Evolutionary conservation across 1,140 invertebrate genomes (phyloP), one percentile per base, ranked within the genome.

Genomic region (Camponotus vicinus): DNA sequence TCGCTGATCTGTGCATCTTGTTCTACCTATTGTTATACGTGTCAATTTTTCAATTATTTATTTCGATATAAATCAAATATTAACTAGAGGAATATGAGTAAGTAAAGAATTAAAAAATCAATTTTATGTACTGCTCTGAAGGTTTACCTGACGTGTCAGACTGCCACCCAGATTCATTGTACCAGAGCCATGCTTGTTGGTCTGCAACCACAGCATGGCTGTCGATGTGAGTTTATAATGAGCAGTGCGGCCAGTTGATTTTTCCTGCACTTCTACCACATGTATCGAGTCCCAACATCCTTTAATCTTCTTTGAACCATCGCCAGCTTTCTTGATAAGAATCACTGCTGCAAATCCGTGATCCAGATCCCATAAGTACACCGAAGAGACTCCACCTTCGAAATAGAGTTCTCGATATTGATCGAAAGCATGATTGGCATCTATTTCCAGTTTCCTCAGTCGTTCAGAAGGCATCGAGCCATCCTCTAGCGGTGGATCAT

Each of bases 281-380:
- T 99, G 99, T 94, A 99, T 99, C 3, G 99, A 99, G 95, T 99
- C 99, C 99, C 99, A 99, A 94, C 99, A 99, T 2, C 99, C 98
- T 95, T 98, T 99, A 88, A 99, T 99, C 95, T 99, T 99, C 94
- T 99, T 99, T 93, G 97, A 98, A 18, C 99, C 99, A 96, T 99
- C 99, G 0, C 99, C 98, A 18, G 98, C 98, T 95, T 99, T 99
- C 95, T 99, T 99, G 89, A 99, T 99, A 87, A 99, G 96, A 93
- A 99, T 99, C 63, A 99, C 99, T 92, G 99, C 99, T 89, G 99
- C 99, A 96, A 99, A 99, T 4, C 99, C 99, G 95, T 99, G 98
- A 93, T 99, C 99, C 93, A 99, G 96, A 92, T 99, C 99, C 99
- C 99, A 99, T 64, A 99, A 96, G 95, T 99, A 99, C 0, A 99